These are phyloP conservation scores for Smittia aterrima DNA, from an alignment of 2,888 invertebrate genomes.

Conservation along the genomic window DNA sequence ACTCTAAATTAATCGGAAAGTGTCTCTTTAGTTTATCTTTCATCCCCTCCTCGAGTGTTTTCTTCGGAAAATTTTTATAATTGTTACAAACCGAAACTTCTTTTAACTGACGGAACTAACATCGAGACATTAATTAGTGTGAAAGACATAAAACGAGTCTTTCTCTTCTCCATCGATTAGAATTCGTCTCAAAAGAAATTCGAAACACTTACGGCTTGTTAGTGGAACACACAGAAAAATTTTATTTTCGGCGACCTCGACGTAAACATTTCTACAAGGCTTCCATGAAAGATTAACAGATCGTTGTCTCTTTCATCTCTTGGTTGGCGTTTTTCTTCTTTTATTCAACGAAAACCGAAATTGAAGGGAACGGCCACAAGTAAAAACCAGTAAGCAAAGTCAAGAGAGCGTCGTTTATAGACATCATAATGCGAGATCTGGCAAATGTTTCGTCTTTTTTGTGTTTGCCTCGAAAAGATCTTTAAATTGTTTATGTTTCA, in stretches of 20 bases:
- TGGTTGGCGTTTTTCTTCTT: background rate
- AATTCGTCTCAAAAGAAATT: too few relatives aligned
- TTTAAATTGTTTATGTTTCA: slow-evolving; percentile 34
- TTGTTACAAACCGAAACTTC: background rate
- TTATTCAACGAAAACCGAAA: background rate
- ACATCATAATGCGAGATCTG: slow-evolving; percentile 27
- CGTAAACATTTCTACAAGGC: too few relatives aligned
- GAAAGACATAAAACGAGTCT: slow-evolving; percentile 33
- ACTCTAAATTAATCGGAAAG: slow-evolving; percentile 28
- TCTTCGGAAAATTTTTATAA: background rate
- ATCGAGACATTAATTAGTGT: slow-evolving; percentile 32
- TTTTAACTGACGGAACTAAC: background rate
- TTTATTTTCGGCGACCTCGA: too few relatives aligned
- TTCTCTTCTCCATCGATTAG: background rate
- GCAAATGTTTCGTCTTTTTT: background rate
- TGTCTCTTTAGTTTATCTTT: background rate
- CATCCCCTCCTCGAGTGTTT: background rate
- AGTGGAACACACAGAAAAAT: too few relatives aligned
- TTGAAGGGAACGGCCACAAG: background rate
- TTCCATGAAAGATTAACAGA: too few relatives aligned
- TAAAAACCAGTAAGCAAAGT: slow-evolving; percentile 25
- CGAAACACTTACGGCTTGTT: too few relatives aligned
- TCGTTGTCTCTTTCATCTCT: too few relatives aligned
- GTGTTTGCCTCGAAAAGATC: background rate
- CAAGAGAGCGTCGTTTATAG: background rate